Percentiles rank a stretch among this genome's conserved stretches.
Conservation (phyloP, 2,113 vertebrate species). For the Erythrolamprus reginae region DNA sequence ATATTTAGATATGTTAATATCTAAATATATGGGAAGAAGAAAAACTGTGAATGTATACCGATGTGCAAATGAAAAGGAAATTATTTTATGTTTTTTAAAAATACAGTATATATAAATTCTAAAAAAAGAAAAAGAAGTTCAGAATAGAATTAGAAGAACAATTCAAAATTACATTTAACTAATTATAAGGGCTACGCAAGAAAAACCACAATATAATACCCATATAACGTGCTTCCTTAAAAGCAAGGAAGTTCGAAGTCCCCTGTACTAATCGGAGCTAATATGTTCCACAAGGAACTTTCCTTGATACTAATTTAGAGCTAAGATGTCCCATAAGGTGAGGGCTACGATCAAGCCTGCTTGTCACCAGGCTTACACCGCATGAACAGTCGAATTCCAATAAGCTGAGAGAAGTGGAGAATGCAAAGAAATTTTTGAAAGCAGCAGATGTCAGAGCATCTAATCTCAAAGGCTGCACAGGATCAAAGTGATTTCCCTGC, state of each 20-base stretch:
- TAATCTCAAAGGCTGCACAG: background rate
- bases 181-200: background rate
- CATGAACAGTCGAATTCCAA: background rate
- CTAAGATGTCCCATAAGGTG: background rate
- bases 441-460: background rate
- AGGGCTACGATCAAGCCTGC: background rate
- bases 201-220: background rate
- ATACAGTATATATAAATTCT: too few relatives aligned
- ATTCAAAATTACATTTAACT: background rate
- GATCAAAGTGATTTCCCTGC: background rate
- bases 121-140: too few relatives aligned
- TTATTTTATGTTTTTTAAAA: too few relatives aligned
- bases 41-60: too few relatives aligned
- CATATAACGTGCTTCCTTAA: background rate
- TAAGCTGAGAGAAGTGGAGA: background rate
- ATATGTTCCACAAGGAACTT: background rate
- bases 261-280: background rate
- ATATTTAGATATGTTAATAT: too few relatives aligned
- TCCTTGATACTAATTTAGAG: background rate
- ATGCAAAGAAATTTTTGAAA: background rate
- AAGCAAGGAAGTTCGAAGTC: background rate
- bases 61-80: too few relatives aligned
- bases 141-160: background rate
- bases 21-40: too few relatives aligned
- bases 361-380: background rate